A percentile compares a stretch with the other conserved stretches of the same genome.
These are phyloP conservation scores for Charina bottae DNA, from an alignment of 2,113 vertebrate species.

Conservation along the genomic window DNA sequence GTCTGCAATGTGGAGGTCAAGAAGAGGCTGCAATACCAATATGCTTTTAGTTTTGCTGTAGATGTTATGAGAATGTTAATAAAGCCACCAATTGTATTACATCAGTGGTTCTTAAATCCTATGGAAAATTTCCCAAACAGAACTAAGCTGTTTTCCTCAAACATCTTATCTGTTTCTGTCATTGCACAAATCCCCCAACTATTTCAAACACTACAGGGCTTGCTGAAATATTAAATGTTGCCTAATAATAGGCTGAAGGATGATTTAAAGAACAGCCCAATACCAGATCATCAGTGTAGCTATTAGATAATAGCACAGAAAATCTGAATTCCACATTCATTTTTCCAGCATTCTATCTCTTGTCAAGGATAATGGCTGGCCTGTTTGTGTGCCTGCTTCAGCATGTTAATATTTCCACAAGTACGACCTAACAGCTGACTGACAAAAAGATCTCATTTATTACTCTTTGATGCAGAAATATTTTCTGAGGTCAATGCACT, in stretches of 20 bases:
- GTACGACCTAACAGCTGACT: slow-evolving; percentile 22
- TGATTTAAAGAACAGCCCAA: slow-evolving; percentile 42
- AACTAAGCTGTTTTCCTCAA: slow-evolving; percentile 60
- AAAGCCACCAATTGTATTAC: slow-evolving; percentile 67
- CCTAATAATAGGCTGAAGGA: slow-evolving; percentile 38
- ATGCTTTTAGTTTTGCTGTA: slow-evolving; percentile 41
- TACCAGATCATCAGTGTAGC: not conserved
- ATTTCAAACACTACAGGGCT: slow-evolving; percentile 58
- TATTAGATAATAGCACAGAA: slow-evolving; percentile 46
- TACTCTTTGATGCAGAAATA: slow-evolving; percentile 55
- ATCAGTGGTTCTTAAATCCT: slow-evolving; percentile 65
- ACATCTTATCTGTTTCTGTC: slow-evolving; percentile 68
- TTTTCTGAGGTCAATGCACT: not conserved
- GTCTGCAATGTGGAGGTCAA: not conserved
- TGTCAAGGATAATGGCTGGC: not conserved
- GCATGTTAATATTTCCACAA: slow-evolving; percentile 48
- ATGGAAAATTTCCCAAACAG: slow-evolving; percentile 73
- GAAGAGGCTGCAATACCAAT: slow-evolving; percentile 20
- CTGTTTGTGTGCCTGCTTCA: slow-evolving; percentile 12
- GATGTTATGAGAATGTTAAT: slow-evolving; percentile 68
- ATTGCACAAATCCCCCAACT: slow-evolving; percentile 64
- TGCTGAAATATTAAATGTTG: slow-evolving; percentile 61
- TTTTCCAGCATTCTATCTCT: slow-evolving; percentile 20
- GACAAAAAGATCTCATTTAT: slow-evolving; percentile 54
- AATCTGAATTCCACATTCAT: slow-evolving; percentile 46